Conservation (phyloP, 1,140 invertebrate genomes). For the Drosophila sulfurigaster region DNA sequence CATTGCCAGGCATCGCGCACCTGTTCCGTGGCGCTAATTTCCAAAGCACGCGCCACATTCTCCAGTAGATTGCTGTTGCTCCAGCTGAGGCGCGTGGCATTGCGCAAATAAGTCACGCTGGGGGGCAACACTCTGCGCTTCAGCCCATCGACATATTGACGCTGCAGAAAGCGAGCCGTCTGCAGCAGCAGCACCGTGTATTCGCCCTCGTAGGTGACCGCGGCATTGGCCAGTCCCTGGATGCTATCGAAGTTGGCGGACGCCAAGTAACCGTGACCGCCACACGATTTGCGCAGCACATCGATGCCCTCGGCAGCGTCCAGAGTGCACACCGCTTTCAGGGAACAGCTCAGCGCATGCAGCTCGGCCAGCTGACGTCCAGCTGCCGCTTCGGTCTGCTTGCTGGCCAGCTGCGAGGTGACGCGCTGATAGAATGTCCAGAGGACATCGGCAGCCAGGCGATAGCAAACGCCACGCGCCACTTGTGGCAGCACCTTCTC, state of each 20-base stretch:
- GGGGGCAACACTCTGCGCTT: constrained; percentile 87
- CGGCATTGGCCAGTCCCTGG: constrained; percentile 92
- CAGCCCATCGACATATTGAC: constrained; percentile 84
- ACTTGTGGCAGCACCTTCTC: constrained; percentile 94
- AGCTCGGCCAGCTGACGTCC: constrained; percentile 92
- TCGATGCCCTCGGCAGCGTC: constrained; percentile 91
- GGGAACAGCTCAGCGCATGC: constrained; percentile 95
- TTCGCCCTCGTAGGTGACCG: constrained; percentile 97
- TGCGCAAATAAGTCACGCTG: constrained; percentile 83
- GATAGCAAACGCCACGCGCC: constrained; percentile 91
- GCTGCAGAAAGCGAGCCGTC: constrained; percentile 92
- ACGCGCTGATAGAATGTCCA: constrained; percentile 93
- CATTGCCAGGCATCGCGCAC: constrained; percentile 87
- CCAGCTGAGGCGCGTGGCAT: constrained; percentile 50
- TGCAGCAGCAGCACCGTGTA: constrained; percentile 96
- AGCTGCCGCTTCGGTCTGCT: constrained; percentile 84
- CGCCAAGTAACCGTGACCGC: constrained; percentile 96
- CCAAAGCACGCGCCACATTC: constrained; percentile 59
- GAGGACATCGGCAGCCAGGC: constrained; percentile 90
- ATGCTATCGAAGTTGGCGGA: constrained; percentile 93
- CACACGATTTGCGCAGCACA: constrained; percentile 92
- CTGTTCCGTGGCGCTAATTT: constrained; percentile 87
- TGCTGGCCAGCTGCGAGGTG: constrained; percentile 88
- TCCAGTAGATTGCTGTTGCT: constrained; percentile 35
- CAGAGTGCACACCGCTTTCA: constrained; percentile 94